Percentiles rank a stretch among this genome's conserved stretches.
Conservation (phyloP, 2,888 invertebrate species). For the Deroplatys truncata region DNA sequence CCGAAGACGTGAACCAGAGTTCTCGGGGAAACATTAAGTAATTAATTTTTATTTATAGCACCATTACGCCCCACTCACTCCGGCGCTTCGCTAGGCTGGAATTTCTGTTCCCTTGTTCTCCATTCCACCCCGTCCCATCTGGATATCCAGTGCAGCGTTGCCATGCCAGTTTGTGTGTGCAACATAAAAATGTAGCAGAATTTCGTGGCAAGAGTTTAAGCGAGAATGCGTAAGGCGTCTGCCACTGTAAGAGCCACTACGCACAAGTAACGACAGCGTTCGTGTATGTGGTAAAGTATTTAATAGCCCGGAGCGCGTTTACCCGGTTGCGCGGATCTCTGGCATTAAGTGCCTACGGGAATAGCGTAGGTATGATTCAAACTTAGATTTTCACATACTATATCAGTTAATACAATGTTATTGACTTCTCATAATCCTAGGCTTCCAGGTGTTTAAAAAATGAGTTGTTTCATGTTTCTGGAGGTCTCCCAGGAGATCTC, state of each 20-base stretch:
- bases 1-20: neutral
- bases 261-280: neutral
- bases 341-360: too few species aligned
- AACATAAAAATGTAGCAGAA: neutral
- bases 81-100: neutral
- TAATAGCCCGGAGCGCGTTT: too few species aligned
- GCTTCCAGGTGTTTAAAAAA: too few species aligned
- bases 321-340: too few species aligned
- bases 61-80: neutral
- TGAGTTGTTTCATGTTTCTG: too few species aligned
- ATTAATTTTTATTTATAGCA: slow-evolving; percentile 21
- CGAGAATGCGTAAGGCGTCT: neutral
- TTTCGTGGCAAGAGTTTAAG: neutral
- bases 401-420: too few species aligned
- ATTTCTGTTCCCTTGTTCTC: neutral
- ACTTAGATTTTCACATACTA: too few species aligned
- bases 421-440: too few species aligned
- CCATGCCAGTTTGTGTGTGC: neutral
- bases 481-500: too few species aligned
- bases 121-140: neutral
- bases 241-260: neutral
- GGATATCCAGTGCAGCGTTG: neutral
- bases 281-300: too few species aligned
- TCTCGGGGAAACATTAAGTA: slow-evolving; percentile 7
- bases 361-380: too few species aligned